Base-by-base conservation (phyloP, 2,888 invertebrate genomes). In the Miltochrista miniata region DNA sequence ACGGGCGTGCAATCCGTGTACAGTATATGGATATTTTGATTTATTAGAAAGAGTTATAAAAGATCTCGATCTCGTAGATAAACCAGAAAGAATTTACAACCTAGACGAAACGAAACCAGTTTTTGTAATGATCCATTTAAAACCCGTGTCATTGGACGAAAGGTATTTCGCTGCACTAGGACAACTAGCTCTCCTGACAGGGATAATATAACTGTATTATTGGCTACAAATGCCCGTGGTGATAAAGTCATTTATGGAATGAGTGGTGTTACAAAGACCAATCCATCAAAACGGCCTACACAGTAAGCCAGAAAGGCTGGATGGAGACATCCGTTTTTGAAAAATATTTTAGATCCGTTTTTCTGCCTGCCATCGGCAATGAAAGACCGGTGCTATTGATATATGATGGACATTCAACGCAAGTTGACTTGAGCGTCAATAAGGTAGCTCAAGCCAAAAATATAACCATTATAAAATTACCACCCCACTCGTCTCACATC, bases 241-340 rank as follows among this genome's bases (percentile, higher is more conserved):
- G 41, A 51, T 9, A 61, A 61, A 47, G 24, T 59, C 15, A 59
- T 48, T 13, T 65, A 8, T 65, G 62, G 64, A 47, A 31, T 12
- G 46, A 62, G 38, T 65, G 64, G 62, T 4, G 12, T 2, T 45
- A 45, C 15, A 3, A 37, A 38, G 14, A 38, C 31, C 44, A 52
- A 37, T 31, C 15, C 1, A 46, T 56, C 0, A 49, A 54, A 36
- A 58, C 56, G 11, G 59, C 53, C 5, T 43, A 45, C 29, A 35
- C 42, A 12, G 38, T 47, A 5, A 47, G 39, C 44, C 29, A 39
- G 34, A 47, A 52, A 34, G 47, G 46, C 8, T 55, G 51, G 51
- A 51, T 64, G 68, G 66, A 64, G 35, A 64, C 57, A 39, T 48
- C 56, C 36, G 71, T 69, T 9, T 75, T 74, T 51, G 53, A 54